A percentile compares a stretch with the other conserved stretches of the same genome.
Conservation (phyloP, 2,113 vertebrate genomes). For the Paramisgurnus dabryanus region DNA sequence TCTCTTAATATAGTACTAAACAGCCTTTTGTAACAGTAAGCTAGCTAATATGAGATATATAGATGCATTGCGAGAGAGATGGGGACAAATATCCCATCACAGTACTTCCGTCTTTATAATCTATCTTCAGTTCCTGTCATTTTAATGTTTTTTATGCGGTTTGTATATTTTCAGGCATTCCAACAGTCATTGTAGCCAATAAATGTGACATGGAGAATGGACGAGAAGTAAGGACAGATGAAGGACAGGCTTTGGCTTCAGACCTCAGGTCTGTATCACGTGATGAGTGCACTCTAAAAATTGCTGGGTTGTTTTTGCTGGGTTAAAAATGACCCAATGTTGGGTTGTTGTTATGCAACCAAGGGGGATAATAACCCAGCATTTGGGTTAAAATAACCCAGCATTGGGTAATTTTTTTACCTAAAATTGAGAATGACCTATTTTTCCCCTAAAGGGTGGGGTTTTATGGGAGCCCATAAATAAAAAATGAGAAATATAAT, state of each 20-base stretch:
- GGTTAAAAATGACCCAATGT: too few relatives aligned
- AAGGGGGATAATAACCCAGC: too few relatives aligned
- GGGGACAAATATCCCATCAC: neutral
- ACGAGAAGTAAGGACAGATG: slow-evolving; percentile 56
- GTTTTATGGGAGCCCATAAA: too few relatives aligned
- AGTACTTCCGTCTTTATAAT: slow-evolving; percentile 35
- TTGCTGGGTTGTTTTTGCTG: too few relatives aligned
- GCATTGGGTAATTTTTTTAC: too few relatives aligned
- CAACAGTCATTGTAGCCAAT: slow-evolving; percentile 60
- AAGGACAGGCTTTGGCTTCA: slow-evolving; percentile 56
- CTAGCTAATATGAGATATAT: neutral
- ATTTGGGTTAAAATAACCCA: too few relatives aligned
- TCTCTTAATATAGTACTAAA: slow-evolving; percentile 25
- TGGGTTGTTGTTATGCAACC: too few relatives aligned
- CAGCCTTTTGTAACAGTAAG: neutral
- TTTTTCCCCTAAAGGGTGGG: too few relatives aligned
- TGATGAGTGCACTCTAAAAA: neutral
- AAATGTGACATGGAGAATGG: slow-evolving; percentile 62
- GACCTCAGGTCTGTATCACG: slow-evolving; percentile 54
- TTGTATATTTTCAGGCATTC: slow-evolving; percentile 49
- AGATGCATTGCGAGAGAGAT: slow-evolving; percentile 6
- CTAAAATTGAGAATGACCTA: too few relatives aligned
- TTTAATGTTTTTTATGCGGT: slow-evolving; percentile 27
- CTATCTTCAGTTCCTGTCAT: slow-evolving; percentile 29
- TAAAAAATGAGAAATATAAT: too few relatives aligned